Evolutionary conservation across 2,888 invertebrate species (phyloP), one percentile per base, ranked within the genome.

Genomic region (Zele albiditarsus): DNA sequence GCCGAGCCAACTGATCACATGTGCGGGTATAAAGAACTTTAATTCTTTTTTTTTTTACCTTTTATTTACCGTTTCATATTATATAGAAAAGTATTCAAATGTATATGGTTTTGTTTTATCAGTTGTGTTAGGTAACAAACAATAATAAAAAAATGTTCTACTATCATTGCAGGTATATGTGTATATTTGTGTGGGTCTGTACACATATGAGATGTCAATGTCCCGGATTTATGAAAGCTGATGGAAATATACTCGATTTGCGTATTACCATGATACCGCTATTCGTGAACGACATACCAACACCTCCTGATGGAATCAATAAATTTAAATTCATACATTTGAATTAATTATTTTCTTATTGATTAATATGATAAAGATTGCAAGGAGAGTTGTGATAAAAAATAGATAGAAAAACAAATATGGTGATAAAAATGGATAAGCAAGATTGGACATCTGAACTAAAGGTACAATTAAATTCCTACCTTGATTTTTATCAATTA

Each of bases 201-300:
- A 38, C 2, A 2, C 38, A 62, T 28, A 62, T 62, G 38, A 65
- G 20, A 31, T 66, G 57, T 58, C 67, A 60, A 60, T 67, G 57
- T 57, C 77, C 57, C 65, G 78, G 78, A 82, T 82, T 81, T 80
- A 83, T 84, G 84, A 85, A 83, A 84, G 83, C 81, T 80, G 79
- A 82, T 78, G 80, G 78, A 72, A 77, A 74, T 65, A 76, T 65
- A 71, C 73, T 25, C n/a, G 20, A 38, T 28, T 58, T 72, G 38
- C 20, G 65, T 53, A 53, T 42, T 62, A 69, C 25, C 53, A 77
- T 82, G 81, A 80, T 88, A 88, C 87, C 87, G 87, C 87, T 87
- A 88, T 86, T 82, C 84, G 82, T 83, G 84, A 82, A 84, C 84
- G 84, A 86, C 86, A 86, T 85, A 85, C 86, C 85, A 85, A 84